A percentile compares a stretch with the other conserved stretches of the same genome.
These are phyloP conservation scores for Cacatua alba DNA, from an alignment of 2,113 vertebrate species.

Conservation along the genomic window DNA sequence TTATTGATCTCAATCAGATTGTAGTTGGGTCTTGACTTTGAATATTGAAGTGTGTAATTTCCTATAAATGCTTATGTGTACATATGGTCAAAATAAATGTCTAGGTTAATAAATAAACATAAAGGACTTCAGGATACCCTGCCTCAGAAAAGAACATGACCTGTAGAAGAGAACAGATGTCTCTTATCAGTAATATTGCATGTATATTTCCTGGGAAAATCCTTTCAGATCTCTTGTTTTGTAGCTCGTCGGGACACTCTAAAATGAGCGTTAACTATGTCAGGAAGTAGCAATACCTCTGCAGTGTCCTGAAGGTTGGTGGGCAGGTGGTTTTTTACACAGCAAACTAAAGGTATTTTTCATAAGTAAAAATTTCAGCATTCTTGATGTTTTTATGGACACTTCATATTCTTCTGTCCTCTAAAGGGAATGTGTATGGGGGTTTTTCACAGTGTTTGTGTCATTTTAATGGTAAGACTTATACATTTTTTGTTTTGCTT, in stretches of 20 bases:
- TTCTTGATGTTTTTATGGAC: neutral
- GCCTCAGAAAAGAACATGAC: neutral
- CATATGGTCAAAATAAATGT: neutral
- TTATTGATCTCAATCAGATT: neutral
- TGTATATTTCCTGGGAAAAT: neutral
- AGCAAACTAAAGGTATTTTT: neutral
- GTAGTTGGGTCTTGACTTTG: neutral
- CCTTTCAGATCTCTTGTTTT: neutral
- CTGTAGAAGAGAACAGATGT: neutral
- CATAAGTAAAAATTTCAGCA: neutral
- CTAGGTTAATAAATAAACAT: neutral
- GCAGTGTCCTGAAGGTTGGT: neutral
- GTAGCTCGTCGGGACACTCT: neutral
- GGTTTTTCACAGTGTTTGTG: neutral
- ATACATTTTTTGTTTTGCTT: neutral
- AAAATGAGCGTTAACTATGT: neutral
- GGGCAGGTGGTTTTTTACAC: neutral
- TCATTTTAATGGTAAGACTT: neutral
- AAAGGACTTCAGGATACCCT: neutral
- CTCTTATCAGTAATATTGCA: neutral
- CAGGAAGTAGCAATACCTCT: neutral
- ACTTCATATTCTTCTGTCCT: neutral
- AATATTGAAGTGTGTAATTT: neutral
- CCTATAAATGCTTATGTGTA: neutral
- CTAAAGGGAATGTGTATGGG: neutral